Evolutionary conservation across 2,113 vertebrate species (phyloP).

Genomic region (Mesembrinibis cayennensis): DNA sequence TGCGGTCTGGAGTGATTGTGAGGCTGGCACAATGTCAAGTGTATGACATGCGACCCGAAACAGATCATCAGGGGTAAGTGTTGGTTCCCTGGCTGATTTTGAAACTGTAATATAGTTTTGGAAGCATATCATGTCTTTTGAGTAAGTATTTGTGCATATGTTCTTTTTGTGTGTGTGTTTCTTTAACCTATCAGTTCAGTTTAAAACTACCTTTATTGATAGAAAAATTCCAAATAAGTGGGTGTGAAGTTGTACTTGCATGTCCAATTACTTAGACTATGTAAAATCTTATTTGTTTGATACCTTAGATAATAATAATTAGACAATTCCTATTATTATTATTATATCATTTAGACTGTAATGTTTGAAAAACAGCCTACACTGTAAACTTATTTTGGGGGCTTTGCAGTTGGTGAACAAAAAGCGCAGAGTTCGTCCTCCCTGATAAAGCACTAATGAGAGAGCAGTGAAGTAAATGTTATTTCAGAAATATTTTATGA

Average conservation of each 20-base stretch:
- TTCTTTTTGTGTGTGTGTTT: not conserved
- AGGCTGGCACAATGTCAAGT: slow-evolving; percentile 93
- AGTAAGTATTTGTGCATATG: not conserved
- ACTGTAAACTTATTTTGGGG: not conserved
- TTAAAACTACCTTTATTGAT: not conserved
- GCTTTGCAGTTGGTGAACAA: not conserved
- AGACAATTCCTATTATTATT: not conserved
- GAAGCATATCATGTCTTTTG: not conserved
- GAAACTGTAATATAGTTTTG: not conserved
- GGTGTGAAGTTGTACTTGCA: not conserved
- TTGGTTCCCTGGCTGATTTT: not conserved
- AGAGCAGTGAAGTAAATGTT: not conserved
- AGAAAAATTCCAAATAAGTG: not conserved
- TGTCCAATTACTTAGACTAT: not conserved
- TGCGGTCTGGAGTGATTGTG: slow-evolving; percentile 89
- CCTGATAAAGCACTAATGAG: not conserved
- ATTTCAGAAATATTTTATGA: not conserved
- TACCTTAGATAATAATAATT: not conserved
- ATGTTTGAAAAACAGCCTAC: not conserved
- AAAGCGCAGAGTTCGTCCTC: not conserved
- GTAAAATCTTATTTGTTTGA: not conserved
- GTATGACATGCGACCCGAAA: slow-evolving; percentile 94
- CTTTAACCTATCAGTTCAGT: not conserved
- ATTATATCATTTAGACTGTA: not conserved
- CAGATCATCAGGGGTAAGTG: slow-evolving; percentile 86